These are phyloP conservation scores for Acrocephalus kingi DNA, from an alignment of 2,113 vertebrate species.

Conservation along the genomic window DNA sequence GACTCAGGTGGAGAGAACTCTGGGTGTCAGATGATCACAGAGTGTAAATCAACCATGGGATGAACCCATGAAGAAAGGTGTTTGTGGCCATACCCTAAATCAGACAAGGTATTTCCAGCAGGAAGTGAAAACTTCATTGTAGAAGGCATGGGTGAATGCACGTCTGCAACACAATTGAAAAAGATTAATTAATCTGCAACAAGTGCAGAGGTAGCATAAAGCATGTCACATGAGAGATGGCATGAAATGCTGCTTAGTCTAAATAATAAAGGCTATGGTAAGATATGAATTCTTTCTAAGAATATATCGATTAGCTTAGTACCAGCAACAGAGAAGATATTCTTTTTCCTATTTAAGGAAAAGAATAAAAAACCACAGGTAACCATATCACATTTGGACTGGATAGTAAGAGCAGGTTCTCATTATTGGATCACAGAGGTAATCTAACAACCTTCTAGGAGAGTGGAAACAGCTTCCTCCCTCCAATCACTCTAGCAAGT, in stretches of 20 bases:
- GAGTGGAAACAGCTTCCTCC: not conserved
- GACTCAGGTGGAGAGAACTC: not conserved
- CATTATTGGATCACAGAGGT: not conserved
- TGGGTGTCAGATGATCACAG: not conserved
- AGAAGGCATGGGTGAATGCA: not conserved
- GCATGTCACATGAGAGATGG: not conserved
- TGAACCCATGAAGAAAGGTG: not conserved
- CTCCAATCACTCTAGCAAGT: not conserved
- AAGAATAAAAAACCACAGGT: not conserved
- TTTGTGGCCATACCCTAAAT: not conserved
- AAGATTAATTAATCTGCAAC: not conserved
- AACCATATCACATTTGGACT: not conserved
- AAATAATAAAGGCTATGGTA: not conserved
- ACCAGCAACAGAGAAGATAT: not conserved
- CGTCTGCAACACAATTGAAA: not conserved
- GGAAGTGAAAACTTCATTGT: not conserved
- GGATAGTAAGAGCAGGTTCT: not conserved
- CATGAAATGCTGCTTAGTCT: not conserved
- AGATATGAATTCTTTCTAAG: not conserved
- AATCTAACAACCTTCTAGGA: not conserved
- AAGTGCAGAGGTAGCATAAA: not conserved
- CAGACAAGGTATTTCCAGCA: not conserved
- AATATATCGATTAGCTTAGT: not conserved
- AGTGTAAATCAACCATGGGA: rapidly evolving
- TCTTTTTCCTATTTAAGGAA: not conserved